These are phyloP conservation scores for Opisthograptis luteolata DNA, from an alignment of 2,888 invertebrate genomes.

Conservation along the genomic window DNA sequence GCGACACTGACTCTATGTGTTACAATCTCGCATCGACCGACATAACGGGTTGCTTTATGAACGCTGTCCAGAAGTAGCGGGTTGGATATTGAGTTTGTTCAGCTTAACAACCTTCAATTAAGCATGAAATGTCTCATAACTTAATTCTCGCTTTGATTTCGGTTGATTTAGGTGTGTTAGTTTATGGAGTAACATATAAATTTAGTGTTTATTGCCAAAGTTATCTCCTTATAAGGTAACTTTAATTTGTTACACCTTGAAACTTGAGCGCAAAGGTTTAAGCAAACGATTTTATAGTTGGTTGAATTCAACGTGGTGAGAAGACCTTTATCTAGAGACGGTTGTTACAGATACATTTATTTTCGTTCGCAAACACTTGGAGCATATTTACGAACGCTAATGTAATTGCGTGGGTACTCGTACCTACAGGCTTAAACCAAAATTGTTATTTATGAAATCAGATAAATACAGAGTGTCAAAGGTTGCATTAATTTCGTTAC, in stretches of 20 bases:
- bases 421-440: slow-evolving; percentile 13
- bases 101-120: slow-evolving; percentile 23
- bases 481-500: slow-evolving; percentile 41
- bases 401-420: neutral
- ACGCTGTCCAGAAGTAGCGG: slow-evolving; percentile 26
- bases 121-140: slow-evolving; percentile 9
- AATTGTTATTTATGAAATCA: slow-evolving; percentile 35
- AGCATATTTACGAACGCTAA: too few relatives aligned
- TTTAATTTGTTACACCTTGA: slow-evolving; percentile 5
- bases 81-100: slow-evolving; percentile 13
- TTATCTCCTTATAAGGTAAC: slow-evolving; percentile 4
- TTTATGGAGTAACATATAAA: neutral
- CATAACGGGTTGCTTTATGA: slow-evolving; percentile 36
- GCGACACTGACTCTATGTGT: slow-evolving; percentile 18
- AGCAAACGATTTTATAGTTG: slow-evolving; percentile 1
- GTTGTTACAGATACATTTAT: slow-evolving; percentile 9
- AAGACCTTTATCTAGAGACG: neutral
- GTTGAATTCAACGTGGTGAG: neutral
- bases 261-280: slow-evolving; percentile 6
- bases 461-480: slow-evolving; percentile 37
- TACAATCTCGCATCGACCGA: slow-evolving; percentile 35
- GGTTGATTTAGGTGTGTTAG: neutral
- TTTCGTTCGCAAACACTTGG: slow-evolving; percentile 15
- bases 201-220: slow-evolving; percentile 6
- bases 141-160: slow-evolving; percentile 1